Conservation (phyloP, 2,888 invertebrate species). For the Drosophila fulvimacula region DNA sequence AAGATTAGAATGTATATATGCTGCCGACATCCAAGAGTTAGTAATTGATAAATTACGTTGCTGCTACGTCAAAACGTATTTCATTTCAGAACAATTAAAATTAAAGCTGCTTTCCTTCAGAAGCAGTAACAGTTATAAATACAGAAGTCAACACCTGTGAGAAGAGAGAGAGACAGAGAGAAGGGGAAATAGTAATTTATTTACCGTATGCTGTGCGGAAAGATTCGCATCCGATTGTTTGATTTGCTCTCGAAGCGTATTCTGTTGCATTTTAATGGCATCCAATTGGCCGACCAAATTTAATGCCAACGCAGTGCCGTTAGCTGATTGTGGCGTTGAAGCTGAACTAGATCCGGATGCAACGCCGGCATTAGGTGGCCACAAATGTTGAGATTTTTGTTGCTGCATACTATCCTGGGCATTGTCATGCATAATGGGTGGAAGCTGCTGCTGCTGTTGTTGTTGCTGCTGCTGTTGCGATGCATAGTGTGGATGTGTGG, state of each 20-base stretch:
- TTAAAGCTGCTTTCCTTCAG: slow-evolving; percentile 25
- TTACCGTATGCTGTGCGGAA: slow-evolving; percentile 96
- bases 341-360: slow-evolving; percentile 5
- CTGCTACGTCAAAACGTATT: slow-evolving; percentile 3
- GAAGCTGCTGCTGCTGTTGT: slow-evolving; percentile 59
- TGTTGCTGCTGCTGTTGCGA: slow-evolving; percentile 80
- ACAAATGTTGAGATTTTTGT: slow-evolving; percentile 61
- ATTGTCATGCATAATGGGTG: slow-evolving; percentile 41
- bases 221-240: slow-evolving; percentile 98
- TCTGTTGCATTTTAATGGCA: slow-evolving; percentile 91
- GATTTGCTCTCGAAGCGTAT: slow-evolving; percentile 94
- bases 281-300: slow-evolving; percentile 86
- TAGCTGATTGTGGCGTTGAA: slow-evolving; percentile 48
- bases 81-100: neutral
- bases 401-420: slow-evolving; percentile 51
- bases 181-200: slow-evolving; percentile 36
- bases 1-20: slow-evolving; percentile 4
- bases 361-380: slow-evolving; percentile 43
- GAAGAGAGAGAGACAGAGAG: slow-evolving; percentile 19
- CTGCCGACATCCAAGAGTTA: neutral
- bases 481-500: slow-evolving; percentile 64
- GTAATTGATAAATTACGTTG: neutral
- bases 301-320: slow-evolving; percentile 66
- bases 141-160: slow-evolving; percentile 45
- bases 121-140: slow-evolving; percentile 24